These are phyloP conservation scores for Pyrocoelia pectoralis DNA, from an alignment of 2,888 invertebrate genomes.

Conservation along the genomic window DNA sequence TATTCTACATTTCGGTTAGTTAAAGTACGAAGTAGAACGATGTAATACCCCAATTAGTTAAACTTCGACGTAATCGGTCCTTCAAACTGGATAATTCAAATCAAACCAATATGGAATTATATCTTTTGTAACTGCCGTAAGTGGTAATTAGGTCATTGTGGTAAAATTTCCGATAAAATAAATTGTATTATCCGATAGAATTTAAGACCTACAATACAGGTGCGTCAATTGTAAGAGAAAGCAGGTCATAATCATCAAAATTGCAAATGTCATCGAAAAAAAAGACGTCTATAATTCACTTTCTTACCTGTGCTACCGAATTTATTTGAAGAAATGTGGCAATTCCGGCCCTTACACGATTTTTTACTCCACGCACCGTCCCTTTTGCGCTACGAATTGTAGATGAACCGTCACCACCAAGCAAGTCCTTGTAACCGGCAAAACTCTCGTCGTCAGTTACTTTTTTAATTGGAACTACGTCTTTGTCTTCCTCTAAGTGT, in stretches of 20 bases:
- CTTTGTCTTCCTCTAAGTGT: constrained; percentile 62
- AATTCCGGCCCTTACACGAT: constrained; percentile 92
- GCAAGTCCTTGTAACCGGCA: constrained; percentile 79
- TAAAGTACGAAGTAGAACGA: too few species aligned
- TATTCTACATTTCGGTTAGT: too few species aligned
- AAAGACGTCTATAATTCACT: not conserved
- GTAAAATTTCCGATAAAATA: constrained; percentile 12
- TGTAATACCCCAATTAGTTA: too few species aligned
- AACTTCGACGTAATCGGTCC: too few species aligned
- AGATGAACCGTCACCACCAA: constrained; percentile 71
- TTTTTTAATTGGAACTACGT: constrained; percentile 56
- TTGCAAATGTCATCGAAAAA: constrained; percentile 27
- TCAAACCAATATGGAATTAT: too few species aligned
- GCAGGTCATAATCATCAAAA: constrained; percentile 43
- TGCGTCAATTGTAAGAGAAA: constrained; percentile 40
- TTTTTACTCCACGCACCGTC: constrained; percentile 92
- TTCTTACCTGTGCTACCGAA: constrained; percentile 79
- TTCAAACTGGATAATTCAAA: too few species aligned
- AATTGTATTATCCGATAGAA: constrained; percentile 20
- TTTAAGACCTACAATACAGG: constrained; percentile 34
- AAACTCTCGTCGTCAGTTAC: constrained; percentile 72
- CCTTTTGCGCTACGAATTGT: constrained; percentile 92
- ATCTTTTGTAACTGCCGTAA: not conserved
- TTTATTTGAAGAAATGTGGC: constrained; percentile 92
- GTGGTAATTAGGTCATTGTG: not conserved